These are phyloP conservation scores for Lutjanus argentimaculatus DNA, from an alignment of 2,797 vertebrate species.

Conservation along the genomic window DNA sequence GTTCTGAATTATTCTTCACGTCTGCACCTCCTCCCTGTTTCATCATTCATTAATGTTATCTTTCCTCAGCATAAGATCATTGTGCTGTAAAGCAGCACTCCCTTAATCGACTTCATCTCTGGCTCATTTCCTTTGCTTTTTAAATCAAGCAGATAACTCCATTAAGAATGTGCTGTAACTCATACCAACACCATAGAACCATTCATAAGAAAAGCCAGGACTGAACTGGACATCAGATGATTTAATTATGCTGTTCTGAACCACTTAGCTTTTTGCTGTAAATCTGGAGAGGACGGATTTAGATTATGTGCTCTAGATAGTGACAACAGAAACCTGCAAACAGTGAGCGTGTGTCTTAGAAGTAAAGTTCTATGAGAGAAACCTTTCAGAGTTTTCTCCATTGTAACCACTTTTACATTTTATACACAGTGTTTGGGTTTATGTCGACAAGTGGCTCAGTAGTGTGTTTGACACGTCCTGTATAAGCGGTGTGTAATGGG, in stretches of 20 bases:
- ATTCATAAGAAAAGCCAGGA: conserved; percentile 11
- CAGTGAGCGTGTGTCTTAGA: conserved; percentile 11
- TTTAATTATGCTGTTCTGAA: conserved; percentile 20
- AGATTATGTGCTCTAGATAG: background rate
- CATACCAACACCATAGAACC: conserved; percentile 5
- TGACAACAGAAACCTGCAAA: conserved; percentile 25
- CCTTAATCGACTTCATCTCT: conserved; percentile 45
- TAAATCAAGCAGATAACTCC: conserved; percentile 63
- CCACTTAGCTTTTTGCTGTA: conserved; percentile 2
- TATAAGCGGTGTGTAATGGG: conserved; percentile 35
- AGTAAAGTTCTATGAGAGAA: conserved; percentile 3
- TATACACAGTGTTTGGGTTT: conserved; percentile 34
- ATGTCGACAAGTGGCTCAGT: conserved; percentile 4
- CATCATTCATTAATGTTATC: conserved; percentile 63
- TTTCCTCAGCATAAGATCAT: conserved; percentile 32
- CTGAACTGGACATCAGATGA: conserved; percentile 21
- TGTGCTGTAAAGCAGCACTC: conserved; percentile 42
- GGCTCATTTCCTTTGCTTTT: conserved; percentile 53
- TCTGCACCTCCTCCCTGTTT: conserved; percentile 38
- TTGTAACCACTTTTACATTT: conserved; percentile 9
- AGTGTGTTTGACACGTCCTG: conserved; percentile 54
- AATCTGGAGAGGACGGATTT: conserved; percentile 22
- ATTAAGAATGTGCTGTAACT: conserved; percentile 53
- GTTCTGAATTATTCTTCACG: conserved; percentile 43
- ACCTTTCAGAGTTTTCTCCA: conserved; percentile 27